Conservation (phyloP, 2,797 vertebrate species). For the Merluccius polli region DNA sequence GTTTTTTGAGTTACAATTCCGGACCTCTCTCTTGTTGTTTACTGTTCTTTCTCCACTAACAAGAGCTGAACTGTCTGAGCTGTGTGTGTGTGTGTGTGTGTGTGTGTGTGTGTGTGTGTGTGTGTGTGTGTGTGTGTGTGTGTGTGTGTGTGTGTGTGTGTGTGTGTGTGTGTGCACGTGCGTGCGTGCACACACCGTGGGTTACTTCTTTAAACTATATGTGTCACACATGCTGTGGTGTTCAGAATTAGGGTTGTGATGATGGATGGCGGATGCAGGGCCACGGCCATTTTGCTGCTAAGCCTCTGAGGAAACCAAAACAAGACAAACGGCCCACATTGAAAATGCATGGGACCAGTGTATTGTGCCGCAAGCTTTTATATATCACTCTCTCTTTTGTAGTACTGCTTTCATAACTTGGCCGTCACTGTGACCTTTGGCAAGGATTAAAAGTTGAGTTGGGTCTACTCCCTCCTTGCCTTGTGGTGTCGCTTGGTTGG, state of each 20-base stretch:
- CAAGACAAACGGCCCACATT: background rate
- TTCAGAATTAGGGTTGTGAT: background rate
- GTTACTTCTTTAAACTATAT: background rate
- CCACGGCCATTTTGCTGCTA: background rate
- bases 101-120: too few relatives aligned
- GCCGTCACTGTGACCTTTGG: background rate
- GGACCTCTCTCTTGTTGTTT: slow-evolving; percentile 4
- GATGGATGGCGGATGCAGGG: background rate
- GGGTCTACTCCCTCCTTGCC: background rate
- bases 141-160: too few relatives aligned
- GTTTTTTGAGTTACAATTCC: background rate
- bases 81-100: too few relatives aligned
- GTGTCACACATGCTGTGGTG: background rate
- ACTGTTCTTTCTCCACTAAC: background rate
- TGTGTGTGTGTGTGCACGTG: too few relatives aligned
- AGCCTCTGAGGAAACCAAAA: background rate
- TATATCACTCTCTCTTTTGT: background rate
- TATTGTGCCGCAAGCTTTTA: background rate
- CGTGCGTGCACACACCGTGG: background rate
- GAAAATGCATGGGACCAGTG: background rate
- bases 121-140: too few relatives aligned
- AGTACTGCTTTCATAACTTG: background rate
- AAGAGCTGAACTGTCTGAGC: background rate
- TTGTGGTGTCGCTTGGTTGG: background rate
- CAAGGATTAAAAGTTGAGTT: background rate